Conservation (phyloP, 2,113 vertebrate genomes). For the Dendropsophus ebraccatus region DNA sequence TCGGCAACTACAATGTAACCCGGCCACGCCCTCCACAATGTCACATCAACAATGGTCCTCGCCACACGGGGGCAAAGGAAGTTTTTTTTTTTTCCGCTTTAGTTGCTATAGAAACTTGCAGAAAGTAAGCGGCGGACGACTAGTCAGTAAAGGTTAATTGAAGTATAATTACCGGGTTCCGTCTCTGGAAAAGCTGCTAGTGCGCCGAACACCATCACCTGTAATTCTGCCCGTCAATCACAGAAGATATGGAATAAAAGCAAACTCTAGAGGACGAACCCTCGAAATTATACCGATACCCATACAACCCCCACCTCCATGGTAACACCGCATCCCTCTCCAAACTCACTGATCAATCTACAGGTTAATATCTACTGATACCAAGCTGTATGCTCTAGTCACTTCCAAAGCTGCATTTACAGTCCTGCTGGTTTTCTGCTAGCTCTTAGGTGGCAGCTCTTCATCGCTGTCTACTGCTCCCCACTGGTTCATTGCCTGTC, state of each 20-base stretch:
- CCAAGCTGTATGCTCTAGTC: neutral
- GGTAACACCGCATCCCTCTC: too few species aligned
- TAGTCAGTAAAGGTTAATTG: slow-evolving; percentile 43
- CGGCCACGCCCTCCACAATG: neutral
- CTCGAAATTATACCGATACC: too few species aligned
- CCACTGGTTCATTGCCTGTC: too few species aligned
- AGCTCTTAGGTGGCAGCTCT: neutral
- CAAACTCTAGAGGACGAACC: neutral
- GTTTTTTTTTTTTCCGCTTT: neutral
- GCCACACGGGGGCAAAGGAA: neutral
- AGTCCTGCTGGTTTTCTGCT: neutral
- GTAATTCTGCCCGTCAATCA: slow-evolving; percentile 23
- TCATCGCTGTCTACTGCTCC: too few species aligned
- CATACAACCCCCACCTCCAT: too few species aligned
- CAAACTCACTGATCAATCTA: neutral
- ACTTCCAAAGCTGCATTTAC: neutral
- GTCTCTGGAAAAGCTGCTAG: neutral
- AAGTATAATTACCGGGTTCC: slow-evolving; percentile 23
- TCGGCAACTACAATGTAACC: neutral
- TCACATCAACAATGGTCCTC: slow-evolving; percentile 19
- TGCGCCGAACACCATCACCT: neutral
- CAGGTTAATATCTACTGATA: too few species aligned
- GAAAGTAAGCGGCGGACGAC: slow-evolving; percentile 21
- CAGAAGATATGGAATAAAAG: neutral
- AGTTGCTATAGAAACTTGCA: slow-evolving; percentile 43